These are phyloP conservation scores for Papilio protenor DNA, from an alignment of 2,888 invertebrate genomes.

Conservation along the genomic window DNA sequence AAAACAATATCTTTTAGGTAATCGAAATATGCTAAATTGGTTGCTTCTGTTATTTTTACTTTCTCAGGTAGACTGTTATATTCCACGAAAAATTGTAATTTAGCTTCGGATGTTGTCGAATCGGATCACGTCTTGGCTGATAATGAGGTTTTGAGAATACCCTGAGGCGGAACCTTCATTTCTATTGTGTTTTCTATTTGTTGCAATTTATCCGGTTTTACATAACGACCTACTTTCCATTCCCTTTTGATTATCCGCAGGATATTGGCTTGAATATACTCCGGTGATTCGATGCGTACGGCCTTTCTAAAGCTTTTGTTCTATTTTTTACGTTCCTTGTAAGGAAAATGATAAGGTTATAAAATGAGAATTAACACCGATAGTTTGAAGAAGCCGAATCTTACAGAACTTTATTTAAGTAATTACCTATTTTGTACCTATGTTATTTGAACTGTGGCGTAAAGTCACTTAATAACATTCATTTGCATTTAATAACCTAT, in stretches of 20 bases:
- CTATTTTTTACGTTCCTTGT: background rate
- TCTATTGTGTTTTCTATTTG: slow-evolving; percentile 43
- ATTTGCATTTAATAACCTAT: background rate
- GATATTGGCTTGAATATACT: slow-evolving; percentile 30
- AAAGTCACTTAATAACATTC: background rate
- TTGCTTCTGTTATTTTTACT: background rate
- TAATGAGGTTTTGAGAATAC: slow-evolving; percentile 53
- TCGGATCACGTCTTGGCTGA: slow-evolving; percentile 58
- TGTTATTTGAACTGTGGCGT: background rate
- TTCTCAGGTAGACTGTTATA: slow-evolving; percentile 1
- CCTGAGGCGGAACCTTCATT: slow-evolving; percentile 48
- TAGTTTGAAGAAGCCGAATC: background rate
- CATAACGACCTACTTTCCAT: slow-evolving; percentile 41
- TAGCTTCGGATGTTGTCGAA: slow-evolving; percentile 50
- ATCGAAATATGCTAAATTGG: background rate
- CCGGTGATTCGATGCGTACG: background rate
- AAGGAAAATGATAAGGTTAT: background rate
- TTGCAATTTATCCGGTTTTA: slow-evolving; percentile 38
- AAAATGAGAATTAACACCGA: background rate
- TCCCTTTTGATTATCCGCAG: slow-evolving; percentile 37
- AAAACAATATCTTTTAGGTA: background rate
- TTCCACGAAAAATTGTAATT: slow-evolving; percentile 52
- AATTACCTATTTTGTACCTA: too few species aligned
- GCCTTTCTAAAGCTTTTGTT: background rate
- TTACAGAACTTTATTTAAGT: background rate